These are phyloP conservation scores for Taphrorychus bicolor DNA, from an alignment of 2,888 invertebrate species.

Conservation along the genomic window DNA sequence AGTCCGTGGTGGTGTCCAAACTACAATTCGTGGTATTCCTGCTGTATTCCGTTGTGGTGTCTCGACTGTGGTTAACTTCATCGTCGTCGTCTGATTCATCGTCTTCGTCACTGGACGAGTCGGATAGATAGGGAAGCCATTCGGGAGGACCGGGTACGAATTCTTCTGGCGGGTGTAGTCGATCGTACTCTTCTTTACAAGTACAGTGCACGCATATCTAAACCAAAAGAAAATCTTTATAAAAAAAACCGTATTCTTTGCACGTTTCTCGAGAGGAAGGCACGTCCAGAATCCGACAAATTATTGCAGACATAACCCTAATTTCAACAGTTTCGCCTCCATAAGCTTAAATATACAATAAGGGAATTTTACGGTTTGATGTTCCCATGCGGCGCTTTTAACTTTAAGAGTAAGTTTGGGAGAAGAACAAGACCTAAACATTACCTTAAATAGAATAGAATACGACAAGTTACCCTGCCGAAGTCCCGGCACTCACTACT, in stretches of 20 bases:
- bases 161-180: constrained; percentile 61
- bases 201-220: constrained; percentile 72
- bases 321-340: neutral
- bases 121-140: constrained; percentile 58
- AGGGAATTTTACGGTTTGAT: neutral
- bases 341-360: neutral
- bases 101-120: constrained; percentile 60
- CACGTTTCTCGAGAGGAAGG: neutral
- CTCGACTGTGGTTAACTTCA: constrained; percentile 23
- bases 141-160: constrained; percentile 53
- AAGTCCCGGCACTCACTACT: neutral
- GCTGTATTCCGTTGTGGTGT: constrained; percentile 28
- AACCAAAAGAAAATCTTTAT: constrained; percentile 5
- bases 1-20: constrained; percentile 33
- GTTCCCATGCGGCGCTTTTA: neutral
- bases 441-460: too few species aligned
- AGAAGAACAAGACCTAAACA: neutral
- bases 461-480: neutral
- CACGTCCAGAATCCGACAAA: neutral
- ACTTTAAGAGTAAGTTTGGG: neutral
- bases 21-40: constrained; percentile 25
- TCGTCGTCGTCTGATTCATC: constrained; percentile 32
- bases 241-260: neutral
- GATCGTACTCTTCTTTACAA: constrained; percentile 77
- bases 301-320: neutral